Percentiles rank a stretch among this genome's conserved stretches.
These are phyloP conservation scores for Heloderma charlesbogerti DNA, from an alignment of 2,113 vertebrate species.

Conservation along the genomic window DNA sequence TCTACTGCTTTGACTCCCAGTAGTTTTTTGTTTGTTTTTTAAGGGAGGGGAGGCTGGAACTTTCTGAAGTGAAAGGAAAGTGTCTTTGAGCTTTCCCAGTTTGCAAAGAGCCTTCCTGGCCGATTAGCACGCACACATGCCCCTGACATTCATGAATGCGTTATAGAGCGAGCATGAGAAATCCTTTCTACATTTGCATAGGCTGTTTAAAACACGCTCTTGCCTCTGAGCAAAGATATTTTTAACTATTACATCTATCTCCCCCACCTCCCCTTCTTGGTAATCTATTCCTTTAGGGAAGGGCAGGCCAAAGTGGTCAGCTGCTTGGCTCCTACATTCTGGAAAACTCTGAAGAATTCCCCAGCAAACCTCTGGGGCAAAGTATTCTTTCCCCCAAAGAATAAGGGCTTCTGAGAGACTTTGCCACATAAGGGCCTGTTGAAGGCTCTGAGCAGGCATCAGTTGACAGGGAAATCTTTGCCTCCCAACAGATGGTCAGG, in stretches of 20 bases:
- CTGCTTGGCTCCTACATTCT: slow-evolving; percentile 55
- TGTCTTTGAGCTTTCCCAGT: neutral
- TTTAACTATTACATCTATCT: slow-evolving; percentile 60
- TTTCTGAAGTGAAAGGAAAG: neutral
- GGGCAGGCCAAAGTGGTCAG: slow-evolving; percentile 50
- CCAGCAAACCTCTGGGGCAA: slow-evolving; percentile 5
- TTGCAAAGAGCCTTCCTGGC: neutral
- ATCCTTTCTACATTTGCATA: neutral
- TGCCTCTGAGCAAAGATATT: slow-evolving; percentile 42
- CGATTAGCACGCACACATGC: neutral
- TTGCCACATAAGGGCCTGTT: slow-evolving; percentile 82
- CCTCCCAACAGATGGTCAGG: slow-evolving; percentile 84
- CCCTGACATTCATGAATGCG: neutral
- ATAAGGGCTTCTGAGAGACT: slow-evolving; percentile 63
- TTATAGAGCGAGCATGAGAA: neutral
- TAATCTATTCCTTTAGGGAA: slow-evolving; percentile 56
- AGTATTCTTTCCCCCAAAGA: slow-evolving; percentile 66
- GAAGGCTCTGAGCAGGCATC: slow-evolving; percentile 63
- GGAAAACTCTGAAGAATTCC: slow-evolving; percentile 64
- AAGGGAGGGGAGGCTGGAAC: neutral
- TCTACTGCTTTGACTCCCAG: neutral
- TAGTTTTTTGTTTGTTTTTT: too few relatives aligned
- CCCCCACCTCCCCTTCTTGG: neutral
- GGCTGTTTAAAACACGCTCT: neutral
- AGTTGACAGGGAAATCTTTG: slow-evolving; percentile 79